Evolutionary conservation across 2,797 vertebrate genomes (phyloP), one percentile per base, ranked within the genome.

Genomic region (Artibeus lituratus): DNA sequence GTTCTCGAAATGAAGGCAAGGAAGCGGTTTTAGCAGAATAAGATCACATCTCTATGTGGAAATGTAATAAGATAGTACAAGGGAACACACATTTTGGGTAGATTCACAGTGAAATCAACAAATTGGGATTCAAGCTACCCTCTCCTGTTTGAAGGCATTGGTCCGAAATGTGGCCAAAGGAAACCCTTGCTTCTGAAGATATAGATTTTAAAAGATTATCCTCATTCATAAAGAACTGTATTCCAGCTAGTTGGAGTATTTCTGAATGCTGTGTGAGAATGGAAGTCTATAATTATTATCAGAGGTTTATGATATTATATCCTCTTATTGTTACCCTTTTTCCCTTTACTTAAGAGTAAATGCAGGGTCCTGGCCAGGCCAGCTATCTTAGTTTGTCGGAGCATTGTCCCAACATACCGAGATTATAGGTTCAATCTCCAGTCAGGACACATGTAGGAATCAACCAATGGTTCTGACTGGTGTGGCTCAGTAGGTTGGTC

Each of bases 231-330:
- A 82, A 93, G 42, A 90, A 59, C 44, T 89, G 10, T 15, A 70
- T 90, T 85, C 29, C 19, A 91, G 42, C 22, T 96, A 91, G 19
- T 94, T 39, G 76, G 37, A 88, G 10, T 92, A 7, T 89, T 96
- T 93, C 49, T 88, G 44, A 92, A 72, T 87, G n/a, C 49, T 87
- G 5, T 62, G 2, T 95, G 37, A 87, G 49, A 93, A 90, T 84
- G 44, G 59, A 74, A 70, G 70, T 78, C 24, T 88, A 82, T 84
- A 91, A 87, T 84, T 95, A 91, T 22, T 87, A 72, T 24, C 59
- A 65, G 29, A 82, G 32, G 5, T 65, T 90, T 93, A 65, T 84
- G 76, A 18, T 67, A 51, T 80, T 84, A 51, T 42, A 42, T 11
- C 69, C 72, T 65, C 21, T 65, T 81, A 35, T 16, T 39, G 5